These are phyloP conservation scores for Neoitamus cyanurus DNA, from an alignment of 2,888 invertebrate species.

Conservation along the genomic window DNA sequence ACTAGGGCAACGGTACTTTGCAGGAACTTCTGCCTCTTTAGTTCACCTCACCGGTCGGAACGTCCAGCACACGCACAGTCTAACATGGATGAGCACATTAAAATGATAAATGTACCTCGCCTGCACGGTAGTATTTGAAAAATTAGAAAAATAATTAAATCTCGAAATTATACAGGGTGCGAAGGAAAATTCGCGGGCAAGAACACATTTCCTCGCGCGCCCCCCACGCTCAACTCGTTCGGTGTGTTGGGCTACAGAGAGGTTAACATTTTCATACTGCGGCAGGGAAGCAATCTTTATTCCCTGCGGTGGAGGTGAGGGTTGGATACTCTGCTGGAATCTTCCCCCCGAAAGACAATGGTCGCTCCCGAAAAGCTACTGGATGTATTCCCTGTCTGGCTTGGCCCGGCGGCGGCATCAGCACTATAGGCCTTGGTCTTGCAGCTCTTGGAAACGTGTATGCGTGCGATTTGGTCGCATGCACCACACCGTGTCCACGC, in stretches of 20 bases:
- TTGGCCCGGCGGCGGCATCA: background rate
- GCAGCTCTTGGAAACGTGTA: slow-evolving; percentile 25
- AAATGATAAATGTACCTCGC: background rate
- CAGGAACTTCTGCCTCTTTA: background rate
- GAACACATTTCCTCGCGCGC: background rate
- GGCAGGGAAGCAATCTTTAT: background rate
- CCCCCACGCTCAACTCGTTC: background rate
- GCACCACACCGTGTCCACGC: slow-evolving; percentile 47
- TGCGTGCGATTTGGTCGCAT: slow-evolving; percentile 45
- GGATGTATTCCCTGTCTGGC: background rate
- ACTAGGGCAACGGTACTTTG: background rate
- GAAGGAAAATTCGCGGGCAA: slow-evolving; percentile 14
- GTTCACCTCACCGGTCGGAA: background rate
- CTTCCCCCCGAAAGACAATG: background rate
- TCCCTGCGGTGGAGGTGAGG: background rate
- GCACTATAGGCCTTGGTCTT: too few species aligned
- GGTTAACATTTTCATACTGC: background rate
- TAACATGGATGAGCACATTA: background rate
- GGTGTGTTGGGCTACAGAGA: background rate
- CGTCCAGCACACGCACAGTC: background rate
- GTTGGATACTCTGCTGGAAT: background rate
- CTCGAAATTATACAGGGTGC: background rate
- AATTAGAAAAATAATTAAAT: slow-evolving; percentile 15
- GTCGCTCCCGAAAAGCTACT: background rate
- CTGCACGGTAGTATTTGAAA: background rate